Base-by-base conservation (phyloP, 1,140 invertebrate genomes). In the Trichoplusia ni region DNA sequence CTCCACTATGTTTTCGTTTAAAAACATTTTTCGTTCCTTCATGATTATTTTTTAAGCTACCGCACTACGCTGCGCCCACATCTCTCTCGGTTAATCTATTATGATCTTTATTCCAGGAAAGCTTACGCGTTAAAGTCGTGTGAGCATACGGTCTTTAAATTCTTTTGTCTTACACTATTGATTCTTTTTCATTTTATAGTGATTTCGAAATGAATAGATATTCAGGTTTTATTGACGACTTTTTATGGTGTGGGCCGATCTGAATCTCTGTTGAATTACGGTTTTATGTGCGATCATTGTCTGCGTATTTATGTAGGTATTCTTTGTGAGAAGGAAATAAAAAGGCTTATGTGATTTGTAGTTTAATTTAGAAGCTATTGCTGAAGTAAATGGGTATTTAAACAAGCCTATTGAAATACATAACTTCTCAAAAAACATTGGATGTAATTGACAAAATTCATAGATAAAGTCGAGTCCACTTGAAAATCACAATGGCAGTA, bases 1-100 rank as follows among this genome's bases (percentile, higher is more conserved):
- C 67, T 76, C 67, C 67, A 79, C 78, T 84, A 80, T 82, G 78
- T 84, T 85, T 81, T 82, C 82, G 81, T 83, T 84, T 82, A 84
- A 81, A 84, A 79, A 79, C 76, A 79, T 82, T 84, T 84, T 82
- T 82, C 75, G 79, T 77, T 76, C 75, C 71, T 76, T 80, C 72
- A 75, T 79, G 79, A 84, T 81, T 86, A 79, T 81, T 72, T 79
- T 75, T 69, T 74, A 71, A 69, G 73, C 67, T 77, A 79, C 80
- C 73, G 72, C 71, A 69, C 71, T 81, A 73, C 74, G 76, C 72
- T 69, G 42, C 46, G 75, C 80, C 83, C 80, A 72, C 75, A 84
- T 82, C 62, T 69, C 27, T 62, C 37, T 35, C 25, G 51, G 69
- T 33, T 61, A 62, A 53, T 63, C 65, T 23, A 75, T 69, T 73